Evolutionary conservation across 64 coral and sea anemone species (phyloP).

Genomic region (Trachythela sp.): DNA sequence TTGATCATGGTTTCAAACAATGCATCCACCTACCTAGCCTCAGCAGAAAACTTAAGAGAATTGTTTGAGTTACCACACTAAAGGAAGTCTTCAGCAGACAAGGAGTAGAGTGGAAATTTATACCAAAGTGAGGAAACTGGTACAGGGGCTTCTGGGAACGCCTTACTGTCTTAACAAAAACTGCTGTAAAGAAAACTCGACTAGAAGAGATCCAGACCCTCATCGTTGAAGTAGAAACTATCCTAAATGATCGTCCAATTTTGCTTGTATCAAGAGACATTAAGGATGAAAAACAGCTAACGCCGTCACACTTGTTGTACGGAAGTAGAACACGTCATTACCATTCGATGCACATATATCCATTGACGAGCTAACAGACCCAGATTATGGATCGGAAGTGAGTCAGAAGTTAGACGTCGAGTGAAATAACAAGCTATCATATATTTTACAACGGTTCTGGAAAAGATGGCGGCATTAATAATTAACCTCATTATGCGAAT

Average conservation of each 20-base stretch:
- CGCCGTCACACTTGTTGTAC: conserved; percentile 35
- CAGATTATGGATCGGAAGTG: conserved; percentile 42
- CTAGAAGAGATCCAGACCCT: background rate
- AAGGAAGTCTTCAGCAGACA: background rate
- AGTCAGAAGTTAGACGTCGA: background rate
- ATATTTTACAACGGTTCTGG: conserved; percentile 47
- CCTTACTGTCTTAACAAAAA: background rate
- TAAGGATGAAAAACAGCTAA: background rate
- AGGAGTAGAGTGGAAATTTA: background rate
- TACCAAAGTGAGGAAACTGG: background rate
- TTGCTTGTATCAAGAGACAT: background rate
- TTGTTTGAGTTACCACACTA: background rate
- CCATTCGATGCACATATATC: conserved; percentile 15
- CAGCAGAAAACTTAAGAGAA: background rate
- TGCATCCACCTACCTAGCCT: background rate
- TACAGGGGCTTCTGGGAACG: background rate
- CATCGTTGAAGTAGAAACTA: background rate
- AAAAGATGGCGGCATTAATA: conserved; percentile 36
- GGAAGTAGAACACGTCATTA: conserved; percentile 37
- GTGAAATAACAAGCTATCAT: conserved; percentile 9
- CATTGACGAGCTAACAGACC: conserved; percentile 40
- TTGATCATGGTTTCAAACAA: background rate
- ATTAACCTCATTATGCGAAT: conserved; percentile 23
- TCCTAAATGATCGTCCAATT: background rate
- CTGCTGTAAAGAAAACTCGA: background rate